phyloP scores from a whole-genome alignment of 2,113 vertebrate genomes.

The Coracopsis vasa region DNA sequence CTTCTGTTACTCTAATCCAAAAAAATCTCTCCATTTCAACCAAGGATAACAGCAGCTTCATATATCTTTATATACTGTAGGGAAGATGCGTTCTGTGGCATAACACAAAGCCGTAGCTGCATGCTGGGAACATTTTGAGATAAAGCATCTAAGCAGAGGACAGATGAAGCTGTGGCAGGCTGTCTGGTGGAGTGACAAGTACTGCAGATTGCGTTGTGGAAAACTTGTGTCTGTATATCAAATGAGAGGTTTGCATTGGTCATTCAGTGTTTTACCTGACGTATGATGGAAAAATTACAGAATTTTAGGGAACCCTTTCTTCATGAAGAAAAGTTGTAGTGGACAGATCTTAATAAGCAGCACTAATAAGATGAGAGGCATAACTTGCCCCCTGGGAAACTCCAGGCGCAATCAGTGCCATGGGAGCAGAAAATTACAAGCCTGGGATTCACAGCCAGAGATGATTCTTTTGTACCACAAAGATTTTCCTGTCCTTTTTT shows the following conservation, averaged over 20 bases:
- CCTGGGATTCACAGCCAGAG: neutral
- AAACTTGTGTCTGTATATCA: neutral
- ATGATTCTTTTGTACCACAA: neutral
- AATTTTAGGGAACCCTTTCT: neutral
- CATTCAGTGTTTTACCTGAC: neutral
- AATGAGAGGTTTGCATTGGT: neutral
- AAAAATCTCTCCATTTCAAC: neutral
- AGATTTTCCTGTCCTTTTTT: neutral
- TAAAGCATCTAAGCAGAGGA: neutral
- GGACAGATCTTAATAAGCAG: neutral
- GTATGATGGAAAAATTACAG: neutral
- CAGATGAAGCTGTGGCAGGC: neutral
- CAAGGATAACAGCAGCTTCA: neutral
- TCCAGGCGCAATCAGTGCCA: neutral
- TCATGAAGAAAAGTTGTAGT: neutral
- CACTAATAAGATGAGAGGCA: neutral
- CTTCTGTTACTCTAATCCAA: neutral
- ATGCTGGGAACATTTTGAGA: neutral
- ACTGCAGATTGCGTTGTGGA: fast-evolving
- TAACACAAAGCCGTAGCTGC: neutral
- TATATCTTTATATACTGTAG: neutral
- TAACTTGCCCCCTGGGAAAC: neutral
- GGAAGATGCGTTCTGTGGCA: neutral
- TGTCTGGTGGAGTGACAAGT: neutral
- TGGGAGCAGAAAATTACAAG: neutral